A percentile compares a stretch with the other conserved stretches of the same genome.
These are phyloP conservation scores for Stenichneumon culpator DNA, from an alignment of 2,888 invertebrate species.

Conservation along the genomic window DNA sequence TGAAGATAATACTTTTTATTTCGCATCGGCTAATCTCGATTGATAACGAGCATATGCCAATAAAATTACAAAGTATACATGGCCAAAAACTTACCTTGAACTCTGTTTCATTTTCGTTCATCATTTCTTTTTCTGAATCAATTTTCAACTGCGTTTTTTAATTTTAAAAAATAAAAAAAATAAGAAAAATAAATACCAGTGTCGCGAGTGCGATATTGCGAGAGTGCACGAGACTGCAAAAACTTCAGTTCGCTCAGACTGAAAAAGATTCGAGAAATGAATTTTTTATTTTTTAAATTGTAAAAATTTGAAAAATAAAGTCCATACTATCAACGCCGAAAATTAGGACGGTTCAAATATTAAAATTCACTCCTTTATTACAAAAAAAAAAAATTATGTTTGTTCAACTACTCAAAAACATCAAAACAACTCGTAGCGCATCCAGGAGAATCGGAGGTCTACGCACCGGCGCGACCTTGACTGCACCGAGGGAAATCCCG, in stretches of 20 bases:
- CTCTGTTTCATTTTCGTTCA: slow-evolving; percentile 10
- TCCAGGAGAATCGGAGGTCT: neutral
- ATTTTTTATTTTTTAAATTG: neutral
- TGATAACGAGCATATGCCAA: neutral
- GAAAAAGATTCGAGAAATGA: neutral
- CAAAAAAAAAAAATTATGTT: neutral
- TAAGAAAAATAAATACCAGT: neutral
- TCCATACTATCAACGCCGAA: neutral
- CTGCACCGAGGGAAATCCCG: slow-evolving; percentile 27
- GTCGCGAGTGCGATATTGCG: slow-evolving; percentile 3
- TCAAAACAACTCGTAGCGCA: neutral
- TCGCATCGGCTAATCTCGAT: neutral
- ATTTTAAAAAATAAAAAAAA: neutral
- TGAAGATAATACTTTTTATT: neutral
- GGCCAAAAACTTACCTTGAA: slow-evolving; percentile 1
- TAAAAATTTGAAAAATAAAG: neutral
- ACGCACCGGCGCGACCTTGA: slow-evolving; percentile 43
- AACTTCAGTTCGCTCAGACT: neutral
- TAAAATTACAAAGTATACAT: neutral
- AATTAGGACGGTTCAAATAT: neutral
- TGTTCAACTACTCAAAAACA: neutral
- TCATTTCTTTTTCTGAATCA: neutral
- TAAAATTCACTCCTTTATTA: neutral
- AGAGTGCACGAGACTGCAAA: neutral
- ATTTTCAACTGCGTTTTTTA: neutral